Base-by-base conservation (phyloP, 92 coral and sea anemone species). In the Zoanthus sociatus region DNA sequence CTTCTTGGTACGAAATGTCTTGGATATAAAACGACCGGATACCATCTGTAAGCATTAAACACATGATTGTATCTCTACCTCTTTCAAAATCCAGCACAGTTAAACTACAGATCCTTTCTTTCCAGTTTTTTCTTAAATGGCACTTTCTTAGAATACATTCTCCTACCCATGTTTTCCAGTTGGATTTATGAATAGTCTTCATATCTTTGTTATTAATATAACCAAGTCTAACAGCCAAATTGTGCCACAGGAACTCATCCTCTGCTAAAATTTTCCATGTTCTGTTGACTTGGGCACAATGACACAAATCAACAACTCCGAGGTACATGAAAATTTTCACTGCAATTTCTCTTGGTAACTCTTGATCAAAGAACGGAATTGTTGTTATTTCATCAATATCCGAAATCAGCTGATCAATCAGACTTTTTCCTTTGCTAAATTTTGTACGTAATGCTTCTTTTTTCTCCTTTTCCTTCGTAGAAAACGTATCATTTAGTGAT, bases 351-450 rank as follows among this genome's bases (percentile, higher is more conserved):
- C 83, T 93, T 66, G 99, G 99, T 47, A 96, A 83, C 61, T 91
- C 90, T 44, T 95, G 75, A 77, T 96, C 99, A 86, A 96, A 96
- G 87, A 96, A 96, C 1, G 99, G 98, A 31, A 96, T 89, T 33
- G 91, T 87, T 5, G 93, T 95, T 16, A 91, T 88, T 76, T 96
- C 99, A 90, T 96, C 97, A 26, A 96, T 95, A 77, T 96, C 99
- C n/a, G 94, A 89, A 71, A 96, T 96, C 86, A 96, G 90, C 67
- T 92, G 93, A 21, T 95, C 96, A 20, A 95, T 48, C 51, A 96
- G 88, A 45, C 91, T 92, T 88, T 89, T 63, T 78, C 54, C 60
- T 47, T 1, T 53, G 26, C 10, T 11, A 64, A 10, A 7, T 82
- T 17, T 70, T 70, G 8, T 20, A 20, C 17, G 56, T 77, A 42